Conservation (phyloP, 2,113 vertebrate species). For the Nyctereutes procyonoides region DNA sequence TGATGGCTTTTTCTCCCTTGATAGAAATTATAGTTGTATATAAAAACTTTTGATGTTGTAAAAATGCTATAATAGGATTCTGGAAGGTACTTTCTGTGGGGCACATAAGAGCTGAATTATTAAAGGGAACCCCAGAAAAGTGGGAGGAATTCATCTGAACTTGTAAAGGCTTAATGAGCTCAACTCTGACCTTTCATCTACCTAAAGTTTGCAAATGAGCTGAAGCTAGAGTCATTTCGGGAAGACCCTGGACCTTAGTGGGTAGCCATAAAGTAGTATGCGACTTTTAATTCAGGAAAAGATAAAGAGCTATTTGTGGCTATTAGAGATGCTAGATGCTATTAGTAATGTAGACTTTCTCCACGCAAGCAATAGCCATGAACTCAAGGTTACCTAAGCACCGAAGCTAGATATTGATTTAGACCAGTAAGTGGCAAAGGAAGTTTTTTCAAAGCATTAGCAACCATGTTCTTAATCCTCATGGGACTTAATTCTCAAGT, state of each 20-base stretch:
- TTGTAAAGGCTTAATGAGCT: background rate
- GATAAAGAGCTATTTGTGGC: background rate
- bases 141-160: background rate
- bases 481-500: background rate
- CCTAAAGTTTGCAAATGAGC: background rate
- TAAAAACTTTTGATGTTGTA: constrained; percentile 61
- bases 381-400: background rate
- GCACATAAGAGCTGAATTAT: constrained; percentile 26
- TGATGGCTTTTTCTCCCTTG: constrained; percentile 67
- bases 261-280: background rate
- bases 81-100: background rate
- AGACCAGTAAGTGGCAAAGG: background rate
- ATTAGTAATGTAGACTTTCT: background rate
- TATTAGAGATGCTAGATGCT: background rate
- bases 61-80: constrained; percentile 48
- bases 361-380: background rate
- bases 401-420: background rate
- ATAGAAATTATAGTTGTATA: constrained; percentile 59
- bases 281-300: constrained; percentile 35
- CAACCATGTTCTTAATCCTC: background rate
- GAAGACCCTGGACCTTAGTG: constrained; percentile 9
- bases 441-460: background rate
- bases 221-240: background rate
- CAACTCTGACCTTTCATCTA: constrained; percentile 18
- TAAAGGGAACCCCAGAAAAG: constrained; percentile 36